Conservation (phyloP, 1,140 invertebrate species). For the Pollicipes pollicipes region DNA sequence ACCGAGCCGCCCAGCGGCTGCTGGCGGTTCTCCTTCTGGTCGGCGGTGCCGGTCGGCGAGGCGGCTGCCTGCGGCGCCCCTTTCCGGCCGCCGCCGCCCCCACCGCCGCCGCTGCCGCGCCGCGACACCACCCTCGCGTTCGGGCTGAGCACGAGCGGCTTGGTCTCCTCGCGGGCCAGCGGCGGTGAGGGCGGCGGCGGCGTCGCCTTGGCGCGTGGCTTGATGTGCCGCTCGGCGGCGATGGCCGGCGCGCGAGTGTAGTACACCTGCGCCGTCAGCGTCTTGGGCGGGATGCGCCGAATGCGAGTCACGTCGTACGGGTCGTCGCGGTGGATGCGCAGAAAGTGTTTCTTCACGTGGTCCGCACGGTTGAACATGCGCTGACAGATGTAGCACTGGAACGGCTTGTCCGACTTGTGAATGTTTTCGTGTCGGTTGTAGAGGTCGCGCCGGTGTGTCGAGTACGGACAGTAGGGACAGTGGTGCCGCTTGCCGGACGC, state of each 20-base stretch:
- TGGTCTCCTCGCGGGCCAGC: background rate
- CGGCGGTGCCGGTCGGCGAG: background rate
- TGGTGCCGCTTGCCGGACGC: slow-evolving; percentile 50
- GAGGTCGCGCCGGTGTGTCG: slow-evolving; percentile 75
- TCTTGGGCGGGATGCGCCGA: slow-evolving; percentile 22
- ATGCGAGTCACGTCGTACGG: slow-evolving; percentile 69
- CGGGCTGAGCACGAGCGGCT: background rate
- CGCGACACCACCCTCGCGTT: background rate
- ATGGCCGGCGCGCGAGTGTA: background rate
- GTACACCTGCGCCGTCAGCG: slow-evolving; percentile 5
- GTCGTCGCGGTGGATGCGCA: slow-evolving; percentile 71
- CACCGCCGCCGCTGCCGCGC: background rate
- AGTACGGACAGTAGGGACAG: slow-evolving; percentile 69
- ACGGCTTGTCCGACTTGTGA: slow-evolving; percentile 80
- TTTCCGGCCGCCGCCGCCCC: too few relatives aligned
- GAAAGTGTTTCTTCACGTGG: slow-evolving; percentile 84
- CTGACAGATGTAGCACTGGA: slow-evolving; percentile 75
- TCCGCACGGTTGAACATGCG: slow-evolving; percentile 84
- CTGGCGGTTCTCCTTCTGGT: background rate
- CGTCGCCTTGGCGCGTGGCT: background rate
- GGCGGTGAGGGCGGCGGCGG: too few relatives aligned
- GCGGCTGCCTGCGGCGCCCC: background rate
- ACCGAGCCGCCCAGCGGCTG: background rate
- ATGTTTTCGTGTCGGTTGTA: slow-evolving; percentile 92
- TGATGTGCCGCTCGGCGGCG: background rate